Evolutionary conservation across 2,797 vertebrate species (phyloP).

Genomic region (Chromobotia macracanthus): DNA sequence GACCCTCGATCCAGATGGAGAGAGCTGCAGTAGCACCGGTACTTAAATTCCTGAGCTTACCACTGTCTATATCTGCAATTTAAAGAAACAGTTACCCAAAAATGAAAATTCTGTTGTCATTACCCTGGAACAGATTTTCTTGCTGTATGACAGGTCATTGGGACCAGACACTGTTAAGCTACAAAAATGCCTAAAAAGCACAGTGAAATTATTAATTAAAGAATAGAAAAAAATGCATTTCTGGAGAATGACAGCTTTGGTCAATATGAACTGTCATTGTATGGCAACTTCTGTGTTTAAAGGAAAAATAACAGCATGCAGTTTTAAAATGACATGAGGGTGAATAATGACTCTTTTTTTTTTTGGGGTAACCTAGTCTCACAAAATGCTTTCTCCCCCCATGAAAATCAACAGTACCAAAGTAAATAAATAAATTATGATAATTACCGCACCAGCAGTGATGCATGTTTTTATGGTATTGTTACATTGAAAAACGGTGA

Average conservation of each 20-base stretch:
- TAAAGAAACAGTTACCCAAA: neutral
- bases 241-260: neutral
- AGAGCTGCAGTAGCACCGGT: conserved; percentile 91
- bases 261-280: neutral
- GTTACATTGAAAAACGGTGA: neutral
- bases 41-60: conserved; percentile 48
- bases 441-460: neutral
- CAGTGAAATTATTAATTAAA: neutral
- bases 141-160: neutral
- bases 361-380: neutral
- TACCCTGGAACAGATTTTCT: no score
- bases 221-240: neutral
- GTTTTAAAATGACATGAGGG: no score
- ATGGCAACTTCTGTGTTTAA: neutral
- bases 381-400: neutral
- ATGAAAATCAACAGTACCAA: neutral
- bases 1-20: conserved; percentile 87
- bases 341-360: neutral
- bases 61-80: neutral
- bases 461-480: neutral
- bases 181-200: neutral
- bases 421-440: neutral
- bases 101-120: neutral
- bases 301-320: no score
- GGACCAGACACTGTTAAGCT: neutral